Evolutionary conservation across 2,888 invertebrate species (phyloP), one percentile per base, ranked within the genome.

Genomic region (Agrotis clavis): DNA sequence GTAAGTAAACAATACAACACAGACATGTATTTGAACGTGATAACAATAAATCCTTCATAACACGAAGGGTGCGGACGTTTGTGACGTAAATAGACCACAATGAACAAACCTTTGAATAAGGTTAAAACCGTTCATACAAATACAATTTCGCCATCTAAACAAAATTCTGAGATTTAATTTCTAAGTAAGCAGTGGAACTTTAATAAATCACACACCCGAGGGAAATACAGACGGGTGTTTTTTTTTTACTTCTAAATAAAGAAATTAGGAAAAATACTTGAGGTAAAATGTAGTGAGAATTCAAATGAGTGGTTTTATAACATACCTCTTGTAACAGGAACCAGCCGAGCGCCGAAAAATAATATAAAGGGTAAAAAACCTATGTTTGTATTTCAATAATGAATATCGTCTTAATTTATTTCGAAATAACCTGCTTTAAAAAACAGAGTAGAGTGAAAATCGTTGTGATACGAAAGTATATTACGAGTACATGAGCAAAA

Each of bases 21-120:
- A 60, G 25, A 61, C 48, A 70, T 48, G 54, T 66, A 67, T 59
- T 57, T 63, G 18, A 74, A 64, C 56, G 50, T 45, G 63, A 53
- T 56, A 61, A 73, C 51, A 78, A 80, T 70, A 81, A 74, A 81
- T 68, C 45, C 50, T 64, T 71, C 45, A n/a, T 51, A 70, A 57
- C 51, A 53, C 62, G 41, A 72, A 35, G 41, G 63, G 48, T 64
- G 63, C 57, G 59, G 51, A 60, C 59, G 64, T 63, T 74, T 74
- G 63, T 67, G 57, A 67, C 71, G 48, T 25, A 62, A 76, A 75
- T 66, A 60, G 53, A 72, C 68, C 65, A 70, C 50, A 56, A 57
- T 50, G 6, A 74, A 63, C 54, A 19, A 16, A 54, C 50, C 71
- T 67, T 61, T 54, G 25, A 74, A 66, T 71, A 54, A 35, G 21